A percentile compares a stretch with the other conserved stretches of the same genome.
phyloP scores from a whole-genome alignment of 2,888 invertebrate species.

The Synanthedon tipuliformis region DNA sequence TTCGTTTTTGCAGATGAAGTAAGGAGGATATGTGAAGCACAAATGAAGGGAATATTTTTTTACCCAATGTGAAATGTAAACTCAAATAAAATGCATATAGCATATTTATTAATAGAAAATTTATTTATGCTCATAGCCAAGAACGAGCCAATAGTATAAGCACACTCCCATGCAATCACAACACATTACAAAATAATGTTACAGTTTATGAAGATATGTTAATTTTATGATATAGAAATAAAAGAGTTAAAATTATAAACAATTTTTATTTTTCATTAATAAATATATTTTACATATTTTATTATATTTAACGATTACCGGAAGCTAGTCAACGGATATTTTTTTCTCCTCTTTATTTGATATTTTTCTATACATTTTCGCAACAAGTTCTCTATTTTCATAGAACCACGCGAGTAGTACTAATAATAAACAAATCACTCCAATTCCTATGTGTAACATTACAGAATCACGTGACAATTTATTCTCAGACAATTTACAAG shows the following conservation, averaged over 20 bases:
- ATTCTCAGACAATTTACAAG: slow-evolving; percentile 77
- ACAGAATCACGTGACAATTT: slow-evolving; percentile 67
- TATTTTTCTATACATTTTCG: slow-evolving; percentile 71
- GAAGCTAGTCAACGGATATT: slow-evolving; percentile 47
- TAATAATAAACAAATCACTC: slow-evolving; percentile 71
- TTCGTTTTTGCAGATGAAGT: slow-evolving; percentile 83
- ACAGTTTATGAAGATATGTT: neutral
- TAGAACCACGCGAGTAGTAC: slow-evolving; percentile 76
- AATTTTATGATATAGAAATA: neutral
- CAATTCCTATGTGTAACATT: slow-evolving; percentile 75
- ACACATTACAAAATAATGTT: neutral
- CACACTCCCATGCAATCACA: too few species aligned
- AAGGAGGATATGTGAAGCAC: slow-evolving; percentile 86
- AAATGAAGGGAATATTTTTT: slow-evolving; percentile 94
- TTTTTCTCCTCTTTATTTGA: slow-evolving; percentile 37
- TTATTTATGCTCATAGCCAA: too few species aligned
- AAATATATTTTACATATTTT: slow-evolving; percentile 8
- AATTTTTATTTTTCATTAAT: neutral
- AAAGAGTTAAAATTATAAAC: slow-evolving; percentile 1
- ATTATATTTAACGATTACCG: slow-evolving; percentile 5
- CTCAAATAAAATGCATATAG: neutral
- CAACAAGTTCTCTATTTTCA: slow-evolving; percentile 77
- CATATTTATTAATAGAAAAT: neutral
- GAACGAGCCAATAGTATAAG: too few species aligned
- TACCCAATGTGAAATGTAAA: slow-evolving; percentile 55